Conservation (phyloP, 2,113 vertebrate species). For the Ciconia stormi region DNA sequence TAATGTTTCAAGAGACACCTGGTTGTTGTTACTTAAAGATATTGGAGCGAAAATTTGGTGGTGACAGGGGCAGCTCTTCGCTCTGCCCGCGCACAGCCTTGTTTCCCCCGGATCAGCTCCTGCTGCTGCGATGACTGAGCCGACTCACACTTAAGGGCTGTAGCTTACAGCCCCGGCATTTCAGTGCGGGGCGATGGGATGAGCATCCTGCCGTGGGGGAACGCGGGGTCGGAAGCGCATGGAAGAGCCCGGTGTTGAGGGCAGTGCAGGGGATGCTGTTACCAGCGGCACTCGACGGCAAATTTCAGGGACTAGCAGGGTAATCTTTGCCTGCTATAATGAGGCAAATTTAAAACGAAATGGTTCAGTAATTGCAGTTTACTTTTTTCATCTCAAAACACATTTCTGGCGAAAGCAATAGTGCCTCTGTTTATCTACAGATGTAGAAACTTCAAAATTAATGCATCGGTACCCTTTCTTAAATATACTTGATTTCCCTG, state of each 20-base stretch:
- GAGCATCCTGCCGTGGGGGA: accelerated
- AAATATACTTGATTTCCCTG: not conserved
- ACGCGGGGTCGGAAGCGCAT: accelerated
- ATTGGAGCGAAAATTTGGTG: not conserved
- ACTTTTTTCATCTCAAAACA: not conserved
- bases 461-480: not conserved
- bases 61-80: not conserved
- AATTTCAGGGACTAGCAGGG: not conserved
- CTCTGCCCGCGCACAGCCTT: not conserved
- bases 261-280: not conserved
- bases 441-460: not conserved
- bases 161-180: not conserved
- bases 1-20: not conserved
- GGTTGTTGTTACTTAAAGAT: not conserved
- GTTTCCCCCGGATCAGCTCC: accelerated
- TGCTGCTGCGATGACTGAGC: not conserved
- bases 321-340: not conserved
- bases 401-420: not conserved
- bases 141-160: accelerated
- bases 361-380: not conserved
- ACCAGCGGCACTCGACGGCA: accelerated
- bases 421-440: not conserved
- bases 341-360: not conserved
- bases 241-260: accelerated
- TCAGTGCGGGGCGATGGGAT: accelerated